A percentile compares a stretch with the other conserved stretches of the same genome.
Evolutionary conservation across 2,888 invertebrate species (phyloP).

Genomic region (Phymatocera aterrima): DNA sequence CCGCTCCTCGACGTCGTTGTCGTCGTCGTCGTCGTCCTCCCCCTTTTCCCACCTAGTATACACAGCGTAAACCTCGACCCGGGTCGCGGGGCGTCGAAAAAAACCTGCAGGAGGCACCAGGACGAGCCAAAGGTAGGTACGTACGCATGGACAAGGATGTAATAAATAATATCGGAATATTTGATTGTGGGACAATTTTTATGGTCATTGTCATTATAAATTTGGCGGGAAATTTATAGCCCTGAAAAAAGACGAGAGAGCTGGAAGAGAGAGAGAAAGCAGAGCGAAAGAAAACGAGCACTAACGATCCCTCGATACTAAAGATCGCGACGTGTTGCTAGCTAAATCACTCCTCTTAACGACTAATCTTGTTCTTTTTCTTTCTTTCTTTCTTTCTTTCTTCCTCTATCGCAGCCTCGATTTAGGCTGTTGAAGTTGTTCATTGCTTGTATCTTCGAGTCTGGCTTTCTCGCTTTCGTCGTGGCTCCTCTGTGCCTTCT

Average conservation of each 20-base stretch:
- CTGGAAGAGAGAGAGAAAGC: slow-evolving; percentile 43
- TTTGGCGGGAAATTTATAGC: slow-evolving; percentile 70
- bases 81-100: not conserved
- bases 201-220: slow-evolving; percentile 74
- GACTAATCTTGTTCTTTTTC: slow-evolving; percentile 7
- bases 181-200: slow-evolving; percentile 74
- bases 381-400: not conserved
- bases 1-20: not conserved
- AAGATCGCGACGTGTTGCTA: slow-evolving; percentile 32
- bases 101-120: not conserved
- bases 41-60: slow-evolving; percentile 14
- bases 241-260: slow-evolving; percentile 31
- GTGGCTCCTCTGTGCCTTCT: too few species aligned
- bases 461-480: too few species aligned
- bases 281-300: slow-evolving; percentile 53
- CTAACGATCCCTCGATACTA: slow-evolving; percentile 55
- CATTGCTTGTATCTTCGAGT: not conserved
- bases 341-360: slow-evolving; percentile 36
- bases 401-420: not conserved
- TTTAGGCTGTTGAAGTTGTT: not conserved
- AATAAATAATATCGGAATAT: slow-evolving; percentile 71
- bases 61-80: slow-evolving; percentile 7
- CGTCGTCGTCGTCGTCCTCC: too few species aligned
- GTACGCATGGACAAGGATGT: slow-evolving; percentile 38
- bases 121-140: not conserved